A percentile compares a stretch with the other conserved stretches of the same genome.
These are phyloP conservation scores for Poecilia velifera DNA, from an alignment of 2,797 vertebrate genomes.

Conservation along the genomic window DNA sequence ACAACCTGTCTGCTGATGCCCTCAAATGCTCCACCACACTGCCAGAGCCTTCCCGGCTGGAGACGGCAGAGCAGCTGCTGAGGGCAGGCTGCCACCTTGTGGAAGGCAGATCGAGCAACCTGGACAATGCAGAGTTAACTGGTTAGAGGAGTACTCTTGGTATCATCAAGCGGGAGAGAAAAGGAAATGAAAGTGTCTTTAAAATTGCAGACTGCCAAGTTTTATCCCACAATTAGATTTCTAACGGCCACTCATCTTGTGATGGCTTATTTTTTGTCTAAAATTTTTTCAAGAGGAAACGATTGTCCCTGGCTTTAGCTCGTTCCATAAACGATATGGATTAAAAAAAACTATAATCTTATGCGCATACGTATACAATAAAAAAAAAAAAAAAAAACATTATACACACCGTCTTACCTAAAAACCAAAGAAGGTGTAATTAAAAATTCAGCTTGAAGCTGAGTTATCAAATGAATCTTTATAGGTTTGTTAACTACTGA, in stretches of 20 bases:
- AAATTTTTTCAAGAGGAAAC: slow-evolving; percentile 60
- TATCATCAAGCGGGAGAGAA: slow-evolving; percentile 8
- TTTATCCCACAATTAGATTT: not conserved
- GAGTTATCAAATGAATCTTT: not conserved
- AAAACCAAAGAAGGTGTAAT: no score
- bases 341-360: not conserved
- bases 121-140: slow-evolving; percentile 65
- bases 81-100: slow-evolving; percentile 77
- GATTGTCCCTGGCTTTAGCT: slow-evolving; percentile 53
- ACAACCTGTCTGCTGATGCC: slow-evolving; percentile 79
- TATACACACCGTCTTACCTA: no score
- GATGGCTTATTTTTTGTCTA: slow-evolving; percentile 56
- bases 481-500: not conserved
- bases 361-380: not conserved
- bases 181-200: slow-evolving; percentile 25
- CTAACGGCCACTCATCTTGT: not conserved
- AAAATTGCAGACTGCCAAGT: not conserved
- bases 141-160: slow-evolving; percentile 46
- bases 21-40: slow-evolving; percentile 51
- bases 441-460: not conserved
- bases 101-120: slow-evolving; percentile 63
- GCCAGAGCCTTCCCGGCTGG: slow-evolving; percentile 55
- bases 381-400: no score
- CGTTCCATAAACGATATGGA: slow-evolving; percentile 71
- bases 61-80: slow-evolving; percentile 67